Percentiles rank a stretch among this genome's conserved stretches.
Evolutionary conservation across 2,797 vertebrate species (phyloP).

Genomic region (Coccyzus lansbergi): DNA sequence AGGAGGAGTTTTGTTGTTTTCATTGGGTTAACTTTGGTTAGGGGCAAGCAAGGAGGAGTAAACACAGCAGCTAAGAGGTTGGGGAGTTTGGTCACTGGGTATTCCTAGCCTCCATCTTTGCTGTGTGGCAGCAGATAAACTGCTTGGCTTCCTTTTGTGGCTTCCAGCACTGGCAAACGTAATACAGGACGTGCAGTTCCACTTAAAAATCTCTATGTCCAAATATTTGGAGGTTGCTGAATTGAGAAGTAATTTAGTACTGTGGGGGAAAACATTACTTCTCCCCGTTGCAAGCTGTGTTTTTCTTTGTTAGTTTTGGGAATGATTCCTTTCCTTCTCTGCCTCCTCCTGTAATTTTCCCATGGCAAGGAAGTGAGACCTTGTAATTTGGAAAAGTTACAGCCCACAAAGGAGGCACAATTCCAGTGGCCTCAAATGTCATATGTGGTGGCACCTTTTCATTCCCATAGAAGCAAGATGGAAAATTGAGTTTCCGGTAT

Average conservation of each 20-base stretch:
- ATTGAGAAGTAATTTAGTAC: conserved; percentile 18
- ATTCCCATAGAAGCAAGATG: conserved; percentile 29
- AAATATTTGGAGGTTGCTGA: conserved; percentile 21
- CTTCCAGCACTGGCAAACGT: not conserved
- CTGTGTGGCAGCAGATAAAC: conserved; percentile 38
- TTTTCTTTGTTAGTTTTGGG: conserved; percentile 69
- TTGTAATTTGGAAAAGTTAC: conserved; percentile 65
- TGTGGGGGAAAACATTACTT: conserved; percentile 26
- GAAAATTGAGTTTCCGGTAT: conserved; percentile 56
- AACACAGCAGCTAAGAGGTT: not conserved
- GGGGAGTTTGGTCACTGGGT: not conserved
- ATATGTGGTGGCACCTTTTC: conserved; percentile 49
- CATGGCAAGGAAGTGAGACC: conserved; percentile 42
- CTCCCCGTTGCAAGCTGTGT: conserved; percentile 33
- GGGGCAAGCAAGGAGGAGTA: not conserved
- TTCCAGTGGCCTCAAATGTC: conserved; percentile 25
- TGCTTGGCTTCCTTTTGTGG: conserved; percentile 31
- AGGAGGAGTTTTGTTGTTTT: not conserved
- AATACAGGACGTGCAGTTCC: not conserved
- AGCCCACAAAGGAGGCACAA: conserved; percentile 50
- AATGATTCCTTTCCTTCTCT: not conserved
- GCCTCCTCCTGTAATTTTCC: conserved; percentile 54
- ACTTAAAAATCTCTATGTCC: not conserved
- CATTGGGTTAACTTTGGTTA: not conserved
- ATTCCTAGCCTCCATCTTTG: not conserved